A percentile compares a stretch with the other conserved stretches of the same genome.
These are phyloP conservation scores for Blomia tropicalis DNA, from an alignment of 2,888 invertebrate genomes.

Conservation along the genomic window DNA sequence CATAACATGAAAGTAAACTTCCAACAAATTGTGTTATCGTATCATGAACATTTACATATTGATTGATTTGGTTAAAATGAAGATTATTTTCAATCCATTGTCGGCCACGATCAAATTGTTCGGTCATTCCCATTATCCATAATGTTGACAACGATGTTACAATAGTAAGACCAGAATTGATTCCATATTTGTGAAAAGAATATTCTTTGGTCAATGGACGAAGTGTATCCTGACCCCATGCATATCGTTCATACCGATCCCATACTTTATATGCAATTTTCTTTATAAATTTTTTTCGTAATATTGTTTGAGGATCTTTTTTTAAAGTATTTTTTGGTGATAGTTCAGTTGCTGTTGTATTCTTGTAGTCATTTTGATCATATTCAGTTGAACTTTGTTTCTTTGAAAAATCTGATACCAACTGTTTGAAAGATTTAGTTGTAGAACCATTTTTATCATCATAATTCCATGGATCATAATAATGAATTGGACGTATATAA, in stretches of 20 bases:
- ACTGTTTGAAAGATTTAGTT: neutral
- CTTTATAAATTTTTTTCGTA: conserved; percentile 34
- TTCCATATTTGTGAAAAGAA: conserved; percentile 19
- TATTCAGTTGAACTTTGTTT: neutral
- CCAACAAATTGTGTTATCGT: conserved; percentile 95
- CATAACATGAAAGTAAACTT: conserved; percentile 72
- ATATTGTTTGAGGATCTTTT: neutral
- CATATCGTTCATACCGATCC: conserved; percentile 87
- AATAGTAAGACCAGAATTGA: conserved; percentile 58
- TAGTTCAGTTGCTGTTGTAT: neutral
- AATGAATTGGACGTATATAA: too few species aligned
- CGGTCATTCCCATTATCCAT: conserved; percentile 82
- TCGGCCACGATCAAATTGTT: conserved; percentile 78
- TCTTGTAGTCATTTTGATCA: neutral
- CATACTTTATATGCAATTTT: conserved; percentile 99
- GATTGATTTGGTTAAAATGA: conserved; percentile 48
- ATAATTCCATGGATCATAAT: too few species aligned
- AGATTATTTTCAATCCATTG: conserved; percentile 81
- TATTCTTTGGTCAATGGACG: conserved; percentile 64
- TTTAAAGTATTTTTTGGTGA: neutral
- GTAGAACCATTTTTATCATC: neutral
- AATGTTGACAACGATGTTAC: conserved; percentile 91
- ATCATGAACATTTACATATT: conserved; percentile 92
- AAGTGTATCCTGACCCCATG: conserved; percentile 97
- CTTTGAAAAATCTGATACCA: neutral